A percentile compares a stretch with the other conserved stretches of the same genome.
Conservation (phyloP, 1,140 invertebrate species). For the Battus philenor region DNA sequence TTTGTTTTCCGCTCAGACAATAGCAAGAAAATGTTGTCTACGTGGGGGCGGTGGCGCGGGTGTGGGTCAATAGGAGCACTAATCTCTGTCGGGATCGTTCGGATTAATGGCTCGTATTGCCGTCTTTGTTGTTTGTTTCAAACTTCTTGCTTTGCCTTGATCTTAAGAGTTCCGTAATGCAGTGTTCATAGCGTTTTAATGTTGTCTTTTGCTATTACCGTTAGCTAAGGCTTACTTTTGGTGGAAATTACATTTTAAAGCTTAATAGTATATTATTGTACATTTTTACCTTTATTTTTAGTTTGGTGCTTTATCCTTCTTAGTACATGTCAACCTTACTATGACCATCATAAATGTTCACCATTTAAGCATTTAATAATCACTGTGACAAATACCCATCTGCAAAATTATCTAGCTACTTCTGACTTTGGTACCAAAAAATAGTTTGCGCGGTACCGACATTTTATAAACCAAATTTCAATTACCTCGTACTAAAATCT, state of each 20-base stretch:
- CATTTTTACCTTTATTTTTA: too few species aligned
- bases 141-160: conserved; percentile 47
- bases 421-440: too few species aligned
- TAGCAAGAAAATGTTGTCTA: conserved; percentile 63
- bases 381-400: too few species aligned
- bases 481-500: too few species aligned
- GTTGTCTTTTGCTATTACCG: conserved; percentile 17
- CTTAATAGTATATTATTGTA: conserved; percentile 14
- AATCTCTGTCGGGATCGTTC: conserved; percentile 63
- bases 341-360: too few species aligned
- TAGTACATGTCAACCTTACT: too few species aligned
- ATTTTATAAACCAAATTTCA: too few species aligned
- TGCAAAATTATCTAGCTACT: too few species aligned
- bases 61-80: conserved; percentile 54
- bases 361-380: too few species aligned
- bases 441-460: too few species aligned
- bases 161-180: conserved; percentile 50
- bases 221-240: conserved; percentile 9
- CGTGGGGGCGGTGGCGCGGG: conserved; percentile 36
- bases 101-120: conserved; percentile 68
- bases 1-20: conserved; percentile 59
- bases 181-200: conserved; percentile 22
- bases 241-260: conserved; percentile 26
- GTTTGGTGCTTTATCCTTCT: too few species aligned
- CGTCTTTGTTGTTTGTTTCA: conserved; percentile 60